phyloP scores from a whole-genome alignment of 1,140 invertebrate species.

The Grapholita molesta region DNA sequence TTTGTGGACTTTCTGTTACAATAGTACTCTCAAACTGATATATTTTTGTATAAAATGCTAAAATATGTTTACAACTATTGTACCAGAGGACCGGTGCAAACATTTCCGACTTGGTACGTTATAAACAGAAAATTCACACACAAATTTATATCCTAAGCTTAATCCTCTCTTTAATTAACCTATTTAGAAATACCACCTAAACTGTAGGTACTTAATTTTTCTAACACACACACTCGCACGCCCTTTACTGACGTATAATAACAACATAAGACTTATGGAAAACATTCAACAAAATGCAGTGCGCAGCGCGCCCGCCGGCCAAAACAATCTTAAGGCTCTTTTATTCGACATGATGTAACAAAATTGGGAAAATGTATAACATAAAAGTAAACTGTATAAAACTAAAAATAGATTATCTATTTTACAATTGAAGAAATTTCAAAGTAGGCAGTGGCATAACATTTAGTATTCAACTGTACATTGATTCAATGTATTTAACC shows the following conservation, averaged over 20 bases:
- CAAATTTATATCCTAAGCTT: slow-evolving; percentile 74
- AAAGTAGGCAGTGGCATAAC: slow-evolving; percentile 30
- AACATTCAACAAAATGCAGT: slow-evolving; percentile 49
- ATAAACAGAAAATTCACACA: slow-evolving; percentile 72
- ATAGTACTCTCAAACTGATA: slow-evolving; percentile 74
- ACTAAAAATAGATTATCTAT: slow-evolving; percentile 32
- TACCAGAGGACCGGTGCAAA: slow-evolving; percentile 56
- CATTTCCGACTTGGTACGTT: slow-evolving; percentile 48
- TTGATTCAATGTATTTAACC: slow-evolving; percentile 25
- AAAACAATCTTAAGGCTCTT: slow-evolving; percentile 1
- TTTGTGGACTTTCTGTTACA: slow-evolving; percentile 77
- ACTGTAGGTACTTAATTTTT: slow-evolving; percentile 66
- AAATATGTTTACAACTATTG: slow-evolving; percentile 70
- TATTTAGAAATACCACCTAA: slow-evolving; percentile 68
- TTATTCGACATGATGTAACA: slow-evolving; percentile 23
- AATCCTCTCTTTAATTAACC: slow-evolving; percentile 51
- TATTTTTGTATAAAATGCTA: slow-evolving; percentile 75
- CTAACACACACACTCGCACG: slow-evolving; percentile 61
- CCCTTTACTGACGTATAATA: slow-evolving; percentile 41
- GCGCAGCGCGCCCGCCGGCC: not conserved
- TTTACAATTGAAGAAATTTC: slow-evolving; percentile 26
- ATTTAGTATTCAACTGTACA: slow-evolving; percentile 46
- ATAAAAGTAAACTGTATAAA: slow-evolving; percentile 18
- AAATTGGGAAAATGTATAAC: not conserved
- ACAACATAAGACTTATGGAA: slow-evolving; percentile 46